Evolutionary conservation across 2,888 invertebrate genomes (phyloP), one percentile per base, ranked within the genome.

Genomic region (Cephus nigrinus): DNA sequence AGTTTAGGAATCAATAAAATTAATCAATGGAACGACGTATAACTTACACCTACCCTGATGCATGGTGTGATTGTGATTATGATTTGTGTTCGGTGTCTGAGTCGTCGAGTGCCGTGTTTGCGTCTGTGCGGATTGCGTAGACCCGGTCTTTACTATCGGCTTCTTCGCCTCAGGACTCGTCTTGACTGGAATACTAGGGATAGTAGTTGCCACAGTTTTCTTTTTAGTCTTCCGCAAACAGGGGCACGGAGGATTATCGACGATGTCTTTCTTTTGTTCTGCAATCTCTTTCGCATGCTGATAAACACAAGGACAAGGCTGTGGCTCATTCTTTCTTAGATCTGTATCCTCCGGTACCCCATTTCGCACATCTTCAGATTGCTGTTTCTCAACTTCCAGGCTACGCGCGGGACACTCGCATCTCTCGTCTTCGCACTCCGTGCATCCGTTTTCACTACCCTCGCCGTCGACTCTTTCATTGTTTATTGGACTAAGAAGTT

Each of bases 91-190:
- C n/a, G 87, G 83, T 35, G 91, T 91, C 84, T 91, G 91, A 1
- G 91, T 91, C 9, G 90, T 91, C 68, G 90, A 90, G 82, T 91
- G 91, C 82, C 90, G 88, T 12, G 88, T 91, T 81, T 91, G 90
- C 5, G 86, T 87, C 79, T 88, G 89, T 35, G 82, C 81, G 3
- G 85, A 84, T 75, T 88, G 85, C 12, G 83, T 86, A 11, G 83
- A 76, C 72, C 82, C 84, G 74, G 82, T 78, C 80, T 86, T 85
- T 11, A 82, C 80, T 9, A 78, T 75, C 32, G 81, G 78, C 79
- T 85, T 84, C 68, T 84, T 84, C 31, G 83, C 40, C 2, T 71
- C 78, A 12, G 78, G 75, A 72, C 30, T 72, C 32, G 74, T 55
- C 69, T 73, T 76, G 5, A 68, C 23, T 11, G 31, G 71, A 33